phyloP scores from a whole-genome alignment of 2,113 vertebrate species.

The crab-eating macaque (Macaca fascicularis) region T2T-MFA8v1.1 NC_088381.1:47704001-47704500 shows the following conservation, averaged over 20 bases:
- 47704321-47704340: too few species aligned
- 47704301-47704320: too few species aligned
- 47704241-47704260: neutral
- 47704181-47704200: neutral
- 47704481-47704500: too few species aligned
- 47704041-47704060: neutral
- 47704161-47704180: neutral
- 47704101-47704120: neutral
- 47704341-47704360: too few species aligned
- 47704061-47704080: neutral
- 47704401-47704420: too few species aligned
- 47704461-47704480: too few species aligned
- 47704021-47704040: neutral
- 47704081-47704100: conserved; percentile 11
- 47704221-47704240: neutral
- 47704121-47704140: neutral
- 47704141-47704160: neutral
- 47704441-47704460: too few species aligned
- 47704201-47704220: neutral
- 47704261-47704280: neutral
- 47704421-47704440: too few species aligned
- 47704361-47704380: too few species aligned
- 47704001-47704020: neutral
- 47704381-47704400: too few species aligned
- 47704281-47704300: neutral